A percentile compares a stretch with the other conserved stretches of the same genome.
Evolutionary conservation across 2,888 invertebrate genomes (phyloP).

Genomic region (Ischnura elegans): DNA sequence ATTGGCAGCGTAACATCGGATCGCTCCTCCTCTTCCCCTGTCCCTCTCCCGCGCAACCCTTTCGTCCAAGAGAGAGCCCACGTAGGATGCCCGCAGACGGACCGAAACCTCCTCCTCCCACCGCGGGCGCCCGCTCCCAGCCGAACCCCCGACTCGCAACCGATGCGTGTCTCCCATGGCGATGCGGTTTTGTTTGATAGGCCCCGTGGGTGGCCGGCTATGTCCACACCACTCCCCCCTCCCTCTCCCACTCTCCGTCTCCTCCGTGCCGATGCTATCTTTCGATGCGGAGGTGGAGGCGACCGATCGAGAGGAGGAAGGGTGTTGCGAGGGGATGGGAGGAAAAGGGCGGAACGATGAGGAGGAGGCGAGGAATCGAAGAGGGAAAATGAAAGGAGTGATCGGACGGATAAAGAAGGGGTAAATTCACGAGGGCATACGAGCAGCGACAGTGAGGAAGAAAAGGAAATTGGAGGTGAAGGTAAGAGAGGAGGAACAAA

Average conservation of each 20-base stretch:
- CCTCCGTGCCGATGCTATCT: conserved; percentile 51
- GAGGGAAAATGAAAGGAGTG: background rate
- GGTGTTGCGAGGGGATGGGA: background rate
- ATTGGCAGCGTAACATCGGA: conserved; percentile 59
- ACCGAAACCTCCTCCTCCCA: background rate
- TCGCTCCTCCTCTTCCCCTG: conserved; percentile 34
- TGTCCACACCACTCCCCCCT: conserved; percentile 42
- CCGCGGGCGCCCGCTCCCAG: background rate
- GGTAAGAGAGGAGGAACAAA: background rate
- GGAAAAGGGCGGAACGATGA: background rate
- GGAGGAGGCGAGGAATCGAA: background rate
- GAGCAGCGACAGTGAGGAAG: background rate
- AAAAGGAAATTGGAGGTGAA: background rate
- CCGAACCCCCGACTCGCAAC: conserved; percentile 4
- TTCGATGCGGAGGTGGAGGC: background rate
- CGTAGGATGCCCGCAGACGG: conserved; percentile 23
- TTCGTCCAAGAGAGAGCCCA: background rate
- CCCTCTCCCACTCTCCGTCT: background rate
- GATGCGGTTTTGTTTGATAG: conserved; percentile 65
- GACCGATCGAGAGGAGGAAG: background rate
- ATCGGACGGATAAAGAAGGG: background rate
- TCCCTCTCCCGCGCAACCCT: background rate
- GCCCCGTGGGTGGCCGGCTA: conserved; percentile 61
- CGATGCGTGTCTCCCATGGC: conserved; percentile 60
- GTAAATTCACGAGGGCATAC: background rate